phyloP scores from a whole-genome alignment of 2,888 invertebrate species.

The Dyspetes luteomarginatus region DNA sequence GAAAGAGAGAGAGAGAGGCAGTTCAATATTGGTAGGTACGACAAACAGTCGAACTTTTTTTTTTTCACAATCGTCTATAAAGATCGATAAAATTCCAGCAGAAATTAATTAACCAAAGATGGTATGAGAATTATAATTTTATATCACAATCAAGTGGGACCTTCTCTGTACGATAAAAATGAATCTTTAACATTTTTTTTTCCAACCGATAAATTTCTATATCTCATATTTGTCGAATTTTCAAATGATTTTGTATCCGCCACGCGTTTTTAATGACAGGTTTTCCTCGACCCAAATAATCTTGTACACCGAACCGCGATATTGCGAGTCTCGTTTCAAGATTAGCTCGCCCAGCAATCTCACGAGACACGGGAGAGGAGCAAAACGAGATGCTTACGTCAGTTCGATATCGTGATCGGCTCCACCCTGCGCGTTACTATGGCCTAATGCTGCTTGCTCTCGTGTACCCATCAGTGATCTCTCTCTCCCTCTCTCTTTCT shows the following conservation, averaged over 20 bases:
- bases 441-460: conserved; percentile 36
- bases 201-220: not conserved
- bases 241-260: not conserved
- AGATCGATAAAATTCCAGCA: conserved; percentile 3
- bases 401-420: conserved; percentile 81
- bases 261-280: not conserved
- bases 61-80: conserved; percentile 6
- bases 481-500: not conserved
- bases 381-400: conserved; percentile 80
- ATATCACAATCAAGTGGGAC: no score
- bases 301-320: conserved; percentile 19
- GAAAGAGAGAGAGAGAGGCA: not conserved
- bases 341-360: conserved; percentile 53
- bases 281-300: conserved; percentile 1
- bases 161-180: no score
- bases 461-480: conserved; percentile 10
- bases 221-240: not conserved
- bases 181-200: no score
- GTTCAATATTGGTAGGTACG: conserved; percentile 15
- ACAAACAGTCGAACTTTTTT: conserved; percentile 17
- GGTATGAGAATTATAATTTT: not conserved
- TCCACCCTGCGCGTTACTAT: conserved; percentile 78
- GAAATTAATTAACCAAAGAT: not conserved
- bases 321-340: conserved; percentile 40
- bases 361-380: conserved; percentile 70